phyloP scores from a whole-genome alignment of 35 echinoderm and acorn worm genomes.

The Ptychodera flava region DNA sequence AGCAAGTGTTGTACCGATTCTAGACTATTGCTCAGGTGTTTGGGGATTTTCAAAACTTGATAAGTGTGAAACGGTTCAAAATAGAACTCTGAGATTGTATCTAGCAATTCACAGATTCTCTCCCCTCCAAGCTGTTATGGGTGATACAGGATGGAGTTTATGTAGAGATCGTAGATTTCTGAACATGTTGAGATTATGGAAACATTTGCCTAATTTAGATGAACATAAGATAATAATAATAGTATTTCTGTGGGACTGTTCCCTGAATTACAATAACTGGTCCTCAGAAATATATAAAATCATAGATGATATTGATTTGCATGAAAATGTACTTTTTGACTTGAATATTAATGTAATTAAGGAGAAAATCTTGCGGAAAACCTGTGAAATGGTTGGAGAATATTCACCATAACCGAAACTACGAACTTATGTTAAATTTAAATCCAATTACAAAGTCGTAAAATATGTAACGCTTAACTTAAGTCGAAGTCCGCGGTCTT shows the following conservation, averaged over 20 bases:
- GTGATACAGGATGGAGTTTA: neutral
- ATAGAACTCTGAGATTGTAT: neutral
- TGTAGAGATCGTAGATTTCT: neutral
- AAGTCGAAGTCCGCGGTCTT: neutral
- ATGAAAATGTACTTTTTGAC: neutral
- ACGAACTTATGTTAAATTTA: slow-evolving; percentile 2
- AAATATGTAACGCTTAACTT: neutral
- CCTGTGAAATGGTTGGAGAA: neutral
- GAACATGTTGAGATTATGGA: neutral
- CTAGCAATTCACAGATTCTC: neutral
- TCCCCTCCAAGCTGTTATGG: neutral
- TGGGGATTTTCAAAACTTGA: neutral
- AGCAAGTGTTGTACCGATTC: neutral
- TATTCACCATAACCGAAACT: neutral
- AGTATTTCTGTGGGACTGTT: neutral
- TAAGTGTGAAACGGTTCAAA: neutral
- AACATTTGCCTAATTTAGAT: neutral
- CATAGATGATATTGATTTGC: neutral
- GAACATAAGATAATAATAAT: neutral
- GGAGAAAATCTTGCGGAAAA: neutral
- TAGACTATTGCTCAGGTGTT: neutral
- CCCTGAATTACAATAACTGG: neutral
- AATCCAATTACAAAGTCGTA: neutral
- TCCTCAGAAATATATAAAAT: neutral
- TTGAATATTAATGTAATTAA: neutral